Percentiles rank a stretch among this genome's conserved stretches.
These are phyloP conservation scores for Noctua comes DNA, from an alignment of 2,888 invertebrate species.

Conservation along the genomic window DNA sequence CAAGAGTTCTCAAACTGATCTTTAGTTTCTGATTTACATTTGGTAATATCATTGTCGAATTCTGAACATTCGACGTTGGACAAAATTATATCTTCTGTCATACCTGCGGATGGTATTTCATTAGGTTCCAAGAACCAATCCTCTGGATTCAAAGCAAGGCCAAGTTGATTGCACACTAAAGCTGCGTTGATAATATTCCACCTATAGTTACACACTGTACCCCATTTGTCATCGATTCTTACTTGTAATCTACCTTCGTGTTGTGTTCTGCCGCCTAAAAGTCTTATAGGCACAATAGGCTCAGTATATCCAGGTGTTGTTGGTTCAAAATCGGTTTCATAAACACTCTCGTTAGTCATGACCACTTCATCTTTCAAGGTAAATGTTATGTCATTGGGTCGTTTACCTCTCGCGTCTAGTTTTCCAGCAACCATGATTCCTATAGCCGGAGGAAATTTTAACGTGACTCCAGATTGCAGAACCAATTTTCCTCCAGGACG, in stretches of 20 bases:
- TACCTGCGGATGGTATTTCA: conserved; percentile 95
- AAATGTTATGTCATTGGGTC: conserved; percentile 94
- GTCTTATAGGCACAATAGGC: conserved; percentile 93
- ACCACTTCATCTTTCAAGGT: conserved; percentile 94
- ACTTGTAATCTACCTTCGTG: conserved; percentile 97
- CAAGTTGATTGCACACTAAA: conserved; percentile 98
- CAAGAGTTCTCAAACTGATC: conserved; percentile 97
- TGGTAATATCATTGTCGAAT: conserved; percentile 96
- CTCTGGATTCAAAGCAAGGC: conserved; percentile 96
- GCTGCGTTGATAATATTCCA: conserved; percentile 98
- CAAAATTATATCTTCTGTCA: conserved; percentile 93
- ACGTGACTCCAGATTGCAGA: conserved; percentile 96
- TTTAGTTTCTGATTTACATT: conserved; percentile 94
- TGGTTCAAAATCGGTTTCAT: conserved; percentile 90
- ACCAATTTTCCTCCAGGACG: conserved; percentile 97
- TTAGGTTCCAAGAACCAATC: conserved; percentile 96
- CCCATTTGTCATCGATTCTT: conserved; percentile 96
- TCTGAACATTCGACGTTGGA: conserved; percentile 97
- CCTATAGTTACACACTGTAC: conserved; percentile 98
- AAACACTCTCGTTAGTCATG: conserved; percentile 91
- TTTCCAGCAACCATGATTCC: conserved; percentile 99
- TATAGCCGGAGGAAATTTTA: conserved; percentile 97
- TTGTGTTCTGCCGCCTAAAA: conserved; percentile 94
- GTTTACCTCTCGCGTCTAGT: conserved; percentile 94
- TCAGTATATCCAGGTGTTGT: conserved; percentile 91